A percentile compares a stretch with the other conserved stretches of the same genome.
phyloP scores from a whole-genome alignment of 2,797 vertebrate genomes.

The Caiman crocodilus region DNA sequence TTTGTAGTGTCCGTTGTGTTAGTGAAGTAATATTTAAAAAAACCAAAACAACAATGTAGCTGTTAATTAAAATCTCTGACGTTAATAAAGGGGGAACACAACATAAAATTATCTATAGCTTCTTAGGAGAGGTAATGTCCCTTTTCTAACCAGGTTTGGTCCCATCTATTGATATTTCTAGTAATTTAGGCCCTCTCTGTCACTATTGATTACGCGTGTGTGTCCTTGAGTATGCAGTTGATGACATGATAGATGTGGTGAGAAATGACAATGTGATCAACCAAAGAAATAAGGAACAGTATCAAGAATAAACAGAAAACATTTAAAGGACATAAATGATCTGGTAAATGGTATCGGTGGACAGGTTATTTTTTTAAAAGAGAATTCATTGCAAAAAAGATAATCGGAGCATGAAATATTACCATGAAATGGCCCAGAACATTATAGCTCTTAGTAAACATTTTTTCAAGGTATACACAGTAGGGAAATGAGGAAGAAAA shows the following conservation, averaged over 20 bases:
- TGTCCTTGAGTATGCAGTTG: conserved; percentile 49
- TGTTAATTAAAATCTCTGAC: conserved; percentile 41
- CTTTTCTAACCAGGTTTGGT: conserved; percentile 43
- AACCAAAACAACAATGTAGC: neutral
- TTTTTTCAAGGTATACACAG: conserved; percentile 9
- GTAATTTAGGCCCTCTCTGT: conserved; percentile 48
- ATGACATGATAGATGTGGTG: conserved; percentile 70
- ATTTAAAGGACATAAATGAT: conserved; percentile 35
- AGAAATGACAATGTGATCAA: conserved; percentile 63
- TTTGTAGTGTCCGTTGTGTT: neutral
- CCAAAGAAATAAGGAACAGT: conserved; percentile 41
- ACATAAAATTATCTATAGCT: conserved; percentile 27
- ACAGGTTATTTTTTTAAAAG: conserved; percentile 12
- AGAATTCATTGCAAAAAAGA: conserved; percentile 56
- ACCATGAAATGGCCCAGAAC: conserved; percentile 53
- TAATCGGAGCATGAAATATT: conserved; percentile 71
- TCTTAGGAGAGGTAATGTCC: conserved; percentile 14
- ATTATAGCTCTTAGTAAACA: conserved; percentile 36
- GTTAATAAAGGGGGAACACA: neutral
- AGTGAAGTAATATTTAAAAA: neutral
- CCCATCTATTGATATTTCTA: conserved; percentile 32
- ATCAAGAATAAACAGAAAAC: conserved; percentile 58
- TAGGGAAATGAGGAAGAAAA: conserved; percentile 7
- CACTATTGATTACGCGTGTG: conserved; percentile 56
- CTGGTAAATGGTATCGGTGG: neutral